Evolutionary conservation across 1,140 invertebrate species (phyloP).

Genomic region (Andrena cerasifolii): DNA sequence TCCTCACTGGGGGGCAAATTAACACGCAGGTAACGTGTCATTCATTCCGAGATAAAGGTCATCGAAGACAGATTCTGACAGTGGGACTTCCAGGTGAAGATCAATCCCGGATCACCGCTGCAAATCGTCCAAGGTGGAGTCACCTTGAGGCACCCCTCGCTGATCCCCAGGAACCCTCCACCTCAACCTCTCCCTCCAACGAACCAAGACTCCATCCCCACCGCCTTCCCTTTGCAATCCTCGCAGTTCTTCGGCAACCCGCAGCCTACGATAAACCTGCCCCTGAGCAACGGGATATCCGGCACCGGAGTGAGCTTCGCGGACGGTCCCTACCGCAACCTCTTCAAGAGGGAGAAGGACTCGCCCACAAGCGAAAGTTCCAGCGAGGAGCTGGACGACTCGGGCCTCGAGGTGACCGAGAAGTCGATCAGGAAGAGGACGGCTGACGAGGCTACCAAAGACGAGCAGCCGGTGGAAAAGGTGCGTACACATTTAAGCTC

Average conservation of each 20-base stretch:
- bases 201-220: conserved; percentile 60
- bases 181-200: conserved; percentile 73
- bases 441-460: neutral
- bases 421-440: conserved; percentile 57
- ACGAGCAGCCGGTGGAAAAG: conserved; percentile 20
- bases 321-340: conserved; percentile 65
- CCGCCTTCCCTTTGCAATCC: conserved; percentile 34
- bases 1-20: conserved; percentile 87
- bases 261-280: neutral
- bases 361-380: conserved; percentile 49
- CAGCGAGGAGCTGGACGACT: conserved; percentile 1
- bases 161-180: conserved; percentile 56
- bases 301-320: neutral
- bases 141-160: conserved; percentile 75
- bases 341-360: conserved; percentile 69
- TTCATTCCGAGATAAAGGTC: too few species aligned
- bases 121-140: conserved; percentile 77
- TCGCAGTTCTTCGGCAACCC: conserved; percentile 60
- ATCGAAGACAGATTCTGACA: too few species aligned
- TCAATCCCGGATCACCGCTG: conserved; percentile 76
- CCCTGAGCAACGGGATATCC: conserved; percentile 3
- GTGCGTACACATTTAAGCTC: conserved; percentile 9
- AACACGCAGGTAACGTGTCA: conserved; percentile 82
- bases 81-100: conserved; percentile 72
- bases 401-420: neutral